Evolutionary conservation across 2,797 vertebrate species (phyloP).

Genomic region (Tokudaia muenninki): DNA sequence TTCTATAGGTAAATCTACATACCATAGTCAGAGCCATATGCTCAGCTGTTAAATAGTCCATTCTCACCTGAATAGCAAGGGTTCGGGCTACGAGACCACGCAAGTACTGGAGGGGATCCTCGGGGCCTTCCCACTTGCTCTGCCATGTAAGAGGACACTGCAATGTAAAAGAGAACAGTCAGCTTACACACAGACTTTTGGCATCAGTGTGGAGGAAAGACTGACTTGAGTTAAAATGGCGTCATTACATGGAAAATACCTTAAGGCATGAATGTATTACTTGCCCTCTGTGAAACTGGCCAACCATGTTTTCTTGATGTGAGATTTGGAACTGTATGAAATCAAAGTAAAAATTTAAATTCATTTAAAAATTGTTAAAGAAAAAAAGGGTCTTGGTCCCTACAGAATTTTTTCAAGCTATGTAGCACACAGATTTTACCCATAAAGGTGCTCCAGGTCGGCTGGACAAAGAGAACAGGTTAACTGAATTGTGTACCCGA

Average conservation of each 20-base stretch:
- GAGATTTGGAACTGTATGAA: background rate
- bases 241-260: background rate
- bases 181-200: background rate
- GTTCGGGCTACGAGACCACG: slow-evolving; percentile 93
- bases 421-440: background rate
- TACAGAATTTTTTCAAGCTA: background rate
- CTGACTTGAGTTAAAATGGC: background rate
- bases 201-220: background rate
- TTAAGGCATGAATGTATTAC: background rate
- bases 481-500: background rate
- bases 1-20: background rate
- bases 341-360: slow-evolving; percentile 21
- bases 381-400: background rate
- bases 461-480: background rate
- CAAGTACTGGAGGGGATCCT: slow-evolving; percentile 97
- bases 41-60: background rate
- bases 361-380: slow-evolving; percentile 23
- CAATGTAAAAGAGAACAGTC: slow-evolving; percentile 69
- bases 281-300: background rate
- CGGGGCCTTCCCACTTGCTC: slow-evolving; percentile 98
- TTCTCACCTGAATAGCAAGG: slow-evolving; percentile 94
- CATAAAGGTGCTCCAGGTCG: background rate
- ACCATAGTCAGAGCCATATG: accelerated
- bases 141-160: slow-evolving; percentile 94
- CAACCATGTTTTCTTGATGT: background rate